Evolutionary conservation across 2,797 vertebrate genomes (phyloP).

Genomic region (Atherinosoma microstoma): DNA sequence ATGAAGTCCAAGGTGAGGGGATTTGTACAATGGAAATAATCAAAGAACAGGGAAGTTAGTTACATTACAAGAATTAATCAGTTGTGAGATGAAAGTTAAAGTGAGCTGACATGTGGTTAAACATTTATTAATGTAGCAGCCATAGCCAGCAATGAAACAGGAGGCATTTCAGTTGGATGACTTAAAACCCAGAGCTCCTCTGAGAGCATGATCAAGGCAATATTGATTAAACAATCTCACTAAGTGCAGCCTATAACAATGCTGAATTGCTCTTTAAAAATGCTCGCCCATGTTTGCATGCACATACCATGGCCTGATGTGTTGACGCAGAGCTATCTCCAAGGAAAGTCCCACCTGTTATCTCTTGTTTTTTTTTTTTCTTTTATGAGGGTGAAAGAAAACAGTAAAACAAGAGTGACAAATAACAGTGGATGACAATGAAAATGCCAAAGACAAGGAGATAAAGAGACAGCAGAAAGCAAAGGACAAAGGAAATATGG

Average conservation of each 20-base stretch:
- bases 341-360: constrained; percentile 31
- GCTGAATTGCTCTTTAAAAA: constrained; percentile 57
- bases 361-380: constrained; percentile 12
- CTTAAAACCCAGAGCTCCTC: constrained; percentile 56
- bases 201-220: constrained; percentile 55
- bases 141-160: constrained; percentile 48
- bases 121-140: constrained; percentile 18
- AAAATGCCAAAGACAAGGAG: constrained; percentile 52
- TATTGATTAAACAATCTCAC: constrained; percentile 75
- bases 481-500: constrained; percentile 48
- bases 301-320: constrained; percentile 30
- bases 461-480: constrained; percentile 26
- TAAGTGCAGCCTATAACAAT: constrained; percentile 71
- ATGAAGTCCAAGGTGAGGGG: background rate
- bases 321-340: constrained; percentile 53
- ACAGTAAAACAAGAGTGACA: constrained; percentile 11
- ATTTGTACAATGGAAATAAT: background rate
- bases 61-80: background rate
- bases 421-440: constrained; percentile 35
- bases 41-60: constrained; percentile 7
- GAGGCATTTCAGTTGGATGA: constrained; percentile 25
- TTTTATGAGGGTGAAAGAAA: constrained; percentile 33
- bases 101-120: constrained; percentile 20
- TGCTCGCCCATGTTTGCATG: constrained; percentile 51
- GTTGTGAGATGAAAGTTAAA: background rate